These are phyloP conservation scores for Puntigrus tetrazona DNA, from an alignment of 2,113 vertebrate species.

Conservation along the genomic window DNA sequence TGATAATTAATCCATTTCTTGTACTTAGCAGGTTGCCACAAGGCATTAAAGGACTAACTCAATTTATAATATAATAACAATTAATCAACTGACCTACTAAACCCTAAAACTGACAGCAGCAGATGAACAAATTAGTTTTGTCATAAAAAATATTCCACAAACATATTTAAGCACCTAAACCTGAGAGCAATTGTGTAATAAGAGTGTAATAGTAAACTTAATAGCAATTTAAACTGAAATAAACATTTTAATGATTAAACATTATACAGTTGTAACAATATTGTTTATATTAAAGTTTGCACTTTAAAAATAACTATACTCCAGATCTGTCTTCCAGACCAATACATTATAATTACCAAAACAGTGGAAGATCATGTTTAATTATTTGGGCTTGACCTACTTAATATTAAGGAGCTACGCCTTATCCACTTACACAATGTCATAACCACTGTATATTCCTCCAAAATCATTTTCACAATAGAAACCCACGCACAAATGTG, in stretches of 20 bases:
- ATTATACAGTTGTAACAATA: not conserved
- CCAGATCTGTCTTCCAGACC: not conserved
- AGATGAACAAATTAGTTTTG: not conserved
- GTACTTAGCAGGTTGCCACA: not conserved
- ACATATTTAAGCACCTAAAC: not conserved
- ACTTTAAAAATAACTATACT: not conserved
- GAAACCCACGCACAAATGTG: not conserved
- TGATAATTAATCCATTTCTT: not conserved
- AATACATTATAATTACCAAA: not conserved
- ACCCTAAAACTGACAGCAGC: not conserved
- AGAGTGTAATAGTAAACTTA: not conserved
- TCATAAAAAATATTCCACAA: not conserved
- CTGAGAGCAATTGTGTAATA: not conserved
- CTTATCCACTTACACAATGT: not conserved
- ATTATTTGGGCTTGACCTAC: not conserved
- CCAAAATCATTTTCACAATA: not conserved
- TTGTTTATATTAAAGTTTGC: not conserved
- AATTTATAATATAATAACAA: not conserved
- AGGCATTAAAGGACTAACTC: not conserved
- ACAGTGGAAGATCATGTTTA: not conserved
- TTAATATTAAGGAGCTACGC: not conserved
- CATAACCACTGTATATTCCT: not conserved
- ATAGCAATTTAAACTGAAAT: not conserved
- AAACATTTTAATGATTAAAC: not conserved
- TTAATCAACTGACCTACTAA: not conserved